A percentile compares a stretch with the other conserved stretches of the same genome.
phyloP scores from a whole-genome alignment of 1,140 invertebrate genomes.

The Neodiprion lecontei region DNA sequence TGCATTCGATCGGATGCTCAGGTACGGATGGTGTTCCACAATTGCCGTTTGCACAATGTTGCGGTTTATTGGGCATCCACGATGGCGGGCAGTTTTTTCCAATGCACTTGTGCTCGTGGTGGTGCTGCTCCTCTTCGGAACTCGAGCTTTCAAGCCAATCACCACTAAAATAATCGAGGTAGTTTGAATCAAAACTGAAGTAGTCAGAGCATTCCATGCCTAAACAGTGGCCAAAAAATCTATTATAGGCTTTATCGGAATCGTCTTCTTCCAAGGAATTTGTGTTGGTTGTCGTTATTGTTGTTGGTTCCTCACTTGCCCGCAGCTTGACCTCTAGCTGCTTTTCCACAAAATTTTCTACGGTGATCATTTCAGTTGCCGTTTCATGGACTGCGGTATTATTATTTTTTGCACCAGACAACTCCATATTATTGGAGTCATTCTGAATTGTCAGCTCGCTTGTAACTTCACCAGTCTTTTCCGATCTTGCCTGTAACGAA shows the following conservation, averaged over 20 bases:
- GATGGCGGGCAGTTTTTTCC: constrained; percentile 1
- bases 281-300: neutral
- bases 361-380: neutral
- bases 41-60: neutral
- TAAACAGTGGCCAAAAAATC: neutral
- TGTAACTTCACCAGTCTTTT: no score
- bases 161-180: no score
- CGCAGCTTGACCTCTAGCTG: neutral
- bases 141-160: neutral
- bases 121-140: neutral
- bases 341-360: neutral
- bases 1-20: neutral
- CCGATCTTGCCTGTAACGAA: neutral
- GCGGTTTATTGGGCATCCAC: no score
- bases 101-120: neutral
- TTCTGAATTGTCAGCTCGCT: no score
- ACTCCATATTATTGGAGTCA: no score
- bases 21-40: neutral
- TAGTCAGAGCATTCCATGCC: neutral
- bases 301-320: neutral
- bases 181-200: neutral
- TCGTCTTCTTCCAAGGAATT: neutral
- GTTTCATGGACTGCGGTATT: neutral
- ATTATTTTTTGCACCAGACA: no score
- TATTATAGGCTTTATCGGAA: neutral